Conservation (phyloP, 53 echinoderm and acorn worm genomes). For the Holothuria scabra region DNA sequence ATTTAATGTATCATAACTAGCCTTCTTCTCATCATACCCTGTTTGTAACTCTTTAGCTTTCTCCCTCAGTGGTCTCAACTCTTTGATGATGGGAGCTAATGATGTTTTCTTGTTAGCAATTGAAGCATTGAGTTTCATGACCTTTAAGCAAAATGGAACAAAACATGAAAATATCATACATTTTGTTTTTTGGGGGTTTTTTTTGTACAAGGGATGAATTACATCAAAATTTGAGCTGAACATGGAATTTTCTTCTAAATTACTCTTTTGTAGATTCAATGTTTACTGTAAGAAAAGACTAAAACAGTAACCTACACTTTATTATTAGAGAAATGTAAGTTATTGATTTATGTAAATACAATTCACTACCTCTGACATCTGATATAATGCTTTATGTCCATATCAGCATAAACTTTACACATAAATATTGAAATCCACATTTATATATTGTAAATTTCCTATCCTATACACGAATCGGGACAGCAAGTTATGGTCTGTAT, state of each 20-base stretch:
- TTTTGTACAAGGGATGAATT: background rate
- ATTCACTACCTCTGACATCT: too few species aligned
- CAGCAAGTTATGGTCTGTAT: too few species aligned
- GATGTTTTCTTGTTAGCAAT: conserved; percentile 86
- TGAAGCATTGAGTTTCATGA: conserved; percentile 78
- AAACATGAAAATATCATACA: background rate
- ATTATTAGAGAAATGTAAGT: too few species aligned
- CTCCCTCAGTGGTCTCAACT: conserved; percentile 83
- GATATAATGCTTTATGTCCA: too few species aligned
- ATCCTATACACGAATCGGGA: too few species aligned
- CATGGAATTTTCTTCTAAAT: background rate
- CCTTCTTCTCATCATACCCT: conserved; percentile 83
- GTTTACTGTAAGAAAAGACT: background rate
- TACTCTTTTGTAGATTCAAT: background rate
- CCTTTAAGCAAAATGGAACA: conserved; percentile 51
- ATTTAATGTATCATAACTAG: conserved; percentile 78
- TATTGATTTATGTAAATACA: too few species aligned
- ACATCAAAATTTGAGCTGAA: background rate
- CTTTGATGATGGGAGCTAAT: conserved; percentile 94
- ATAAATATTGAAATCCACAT: too few species aligned
- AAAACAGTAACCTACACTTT: too few species aligned
- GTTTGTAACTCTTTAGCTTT: conserved; percentile 82
- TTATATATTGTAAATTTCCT: too few species aligned
- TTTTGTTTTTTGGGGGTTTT: too few species aligned
- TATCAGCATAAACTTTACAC: too few species aligned